These are phyloP conservation scores for Aldabrachelys gigantea DNA, from an alignment of 2,113 vertebrate species.

Conservation along the genomic window DNA sequence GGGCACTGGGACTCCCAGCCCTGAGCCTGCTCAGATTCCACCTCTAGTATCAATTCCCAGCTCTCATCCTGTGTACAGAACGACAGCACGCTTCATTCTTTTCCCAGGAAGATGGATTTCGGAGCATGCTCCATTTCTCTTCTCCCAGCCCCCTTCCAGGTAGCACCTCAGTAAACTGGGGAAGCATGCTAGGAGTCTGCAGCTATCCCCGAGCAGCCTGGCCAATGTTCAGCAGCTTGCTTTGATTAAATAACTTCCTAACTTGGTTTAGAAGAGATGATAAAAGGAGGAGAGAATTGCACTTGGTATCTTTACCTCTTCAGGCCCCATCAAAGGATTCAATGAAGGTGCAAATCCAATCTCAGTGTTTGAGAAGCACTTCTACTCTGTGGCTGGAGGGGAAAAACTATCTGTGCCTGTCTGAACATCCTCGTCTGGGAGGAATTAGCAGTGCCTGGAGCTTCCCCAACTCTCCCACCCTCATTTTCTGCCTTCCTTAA, in stretches of 20 bases:
- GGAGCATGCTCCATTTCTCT: background rate
- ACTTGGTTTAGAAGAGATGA: conserved; percentile 37
- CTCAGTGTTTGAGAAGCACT: conserved; percentile 8
- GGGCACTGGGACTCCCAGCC: background rate
- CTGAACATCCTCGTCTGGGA: conserved; percentile 26
- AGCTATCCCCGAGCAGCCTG: background rate
- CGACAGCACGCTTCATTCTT: background rate
- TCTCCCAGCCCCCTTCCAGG: background rate
- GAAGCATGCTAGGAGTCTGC: background rate
- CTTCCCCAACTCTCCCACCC: conserved; percentile 25
- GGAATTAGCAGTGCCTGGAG: conserved; percentile 35
- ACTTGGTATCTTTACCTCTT: conserved; percentile 48
- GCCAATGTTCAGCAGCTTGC: background rate
- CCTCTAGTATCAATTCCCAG: background rate
- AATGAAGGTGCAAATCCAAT: conserved; percentile 55
- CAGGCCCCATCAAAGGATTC: conserved; percentile 14
- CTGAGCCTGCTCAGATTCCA: background rate
- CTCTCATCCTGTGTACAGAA: background rate
- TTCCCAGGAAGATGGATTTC: background rate
- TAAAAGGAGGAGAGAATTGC: conserved; percentile 32
- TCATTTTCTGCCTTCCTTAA: conserved; percentile 55
- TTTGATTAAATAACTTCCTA: conserved; percentile 57
- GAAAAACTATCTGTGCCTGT: conserved; percentile 10
- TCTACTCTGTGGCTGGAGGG: conserved; percentile 20
- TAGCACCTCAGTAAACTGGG: background rate